Conservation (phyloP, 2,797 vertebrate genomes). For the Macrochelys suwanniensis region DNA sequence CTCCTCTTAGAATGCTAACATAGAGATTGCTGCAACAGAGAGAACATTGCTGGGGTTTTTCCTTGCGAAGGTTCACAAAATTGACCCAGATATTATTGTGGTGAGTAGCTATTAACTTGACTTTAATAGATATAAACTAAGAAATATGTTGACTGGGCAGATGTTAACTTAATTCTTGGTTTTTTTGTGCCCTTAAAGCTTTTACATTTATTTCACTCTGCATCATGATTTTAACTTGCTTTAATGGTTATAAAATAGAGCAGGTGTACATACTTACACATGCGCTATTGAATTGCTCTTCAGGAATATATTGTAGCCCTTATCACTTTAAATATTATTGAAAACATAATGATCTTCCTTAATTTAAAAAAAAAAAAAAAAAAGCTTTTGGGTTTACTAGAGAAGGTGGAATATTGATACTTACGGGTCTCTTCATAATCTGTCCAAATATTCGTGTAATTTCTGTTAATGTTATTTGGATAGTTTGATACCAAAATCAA, state of each 20-base stretch:
- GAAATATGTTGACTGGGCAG: conserved; percentile 27
- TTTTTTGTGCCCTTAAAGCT: conserved; percentile 23
- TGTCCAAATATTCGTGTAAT: background rate
- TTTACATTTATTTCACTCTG: conserved; percentile 42
- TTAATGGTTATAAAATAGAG: conserved; percentile 27
- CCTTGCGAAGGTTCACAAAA: conserved; percentile 97
- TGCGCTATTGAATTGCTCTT: conserved; percentile 24
- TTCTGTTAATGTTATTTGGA: background rate
- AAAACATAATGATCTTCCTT: conserved; percentile 42
- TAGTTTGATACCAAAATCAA: conserved; percentile 19
- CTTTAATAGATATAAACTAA: conserved; percentile 38
- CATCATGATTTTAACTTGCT: background rate
- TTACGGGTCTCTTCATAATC: background rate
- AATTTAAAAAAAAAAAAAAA: background rate
- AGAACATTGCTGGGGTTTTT: conserved; percentile 95
- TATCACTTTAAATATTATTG: conserved; percentile 42
- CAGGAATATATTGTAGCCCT: conserved; percentile 40
- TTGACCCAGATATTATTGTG: conserved; percentile 97
- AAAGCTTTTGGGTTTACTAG: background rate
- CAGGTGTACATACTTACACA: conserved; percentile 47
- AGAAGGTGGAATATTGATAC: background rate
- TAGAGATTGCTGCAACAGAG: conserved; percentile 94
- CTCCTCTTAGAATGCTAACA: conserved; percentile 89
- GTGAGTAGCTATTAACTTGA: conserved; percentile 84
- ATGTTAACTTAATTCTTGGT: conserved; percentile 40